Conservation (phyloP, 2,888 invertebrate species). For the Oxystoma pomonae region DNA sequence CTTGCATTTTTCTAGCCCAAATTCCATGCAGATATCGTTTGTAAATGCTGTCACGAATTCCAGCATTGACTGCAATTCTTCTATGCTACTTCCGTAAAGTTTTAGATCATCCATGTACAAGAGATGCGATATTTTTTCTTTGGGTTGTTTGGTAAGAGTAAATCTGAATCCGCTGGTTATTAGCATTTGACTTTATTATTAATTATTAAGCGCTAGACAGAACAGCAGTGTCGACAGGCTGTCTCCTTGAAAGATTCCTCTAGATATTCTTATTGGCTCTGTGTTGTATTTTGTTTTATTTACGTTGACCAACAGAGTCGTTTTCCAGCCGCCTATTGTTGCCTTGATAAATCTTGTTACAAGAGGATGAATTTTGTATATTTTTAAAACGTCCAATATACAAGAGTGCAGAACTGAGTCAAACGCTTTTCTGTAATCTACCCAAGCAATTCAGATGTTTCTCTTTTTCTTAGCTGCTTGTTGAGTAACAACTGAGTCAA, state of each 20-base stretch:
- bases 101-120: constrained; percentile 6
- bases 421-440: constrained; percentile 8
- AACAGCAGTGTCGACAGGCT: not conserved
- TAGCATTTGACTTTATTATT: not conserved
- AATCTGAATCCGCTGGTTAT: not conserved
- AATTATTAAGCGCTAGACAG: not conserved
- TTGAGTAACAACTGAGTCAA: constrained; percentile 3
- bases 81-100: constrained; percentile 3
- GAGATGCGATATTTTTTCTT: constrained; percentile 1
- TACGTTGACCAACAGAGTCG: not conserved
- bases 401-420: constrained; percentile 10
- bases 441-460: constrained; percentile 6
- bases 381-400: not conserved
- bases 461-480: constrained; percentile 1
- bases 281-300: constrained; percentile 1
- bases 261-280: not conserved
- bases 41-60: not conserved
- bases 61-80: not conserved
- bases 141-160: constrained; percentile 2
- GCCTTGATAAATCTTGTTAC: not conserved
- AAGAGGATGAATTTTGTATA: not conserved
- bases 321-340: constrained; percentile 2
- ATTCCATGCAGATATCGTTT: constrained; percentile 4
- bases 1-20: constrained; percentile 5
- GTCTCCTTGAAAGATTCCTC: constrained; percentile 7